Evolutionary conservation across 1,140 invertebrate genomes (phyloP).

Genomic region (Geopemphigus sp.): DNA sequence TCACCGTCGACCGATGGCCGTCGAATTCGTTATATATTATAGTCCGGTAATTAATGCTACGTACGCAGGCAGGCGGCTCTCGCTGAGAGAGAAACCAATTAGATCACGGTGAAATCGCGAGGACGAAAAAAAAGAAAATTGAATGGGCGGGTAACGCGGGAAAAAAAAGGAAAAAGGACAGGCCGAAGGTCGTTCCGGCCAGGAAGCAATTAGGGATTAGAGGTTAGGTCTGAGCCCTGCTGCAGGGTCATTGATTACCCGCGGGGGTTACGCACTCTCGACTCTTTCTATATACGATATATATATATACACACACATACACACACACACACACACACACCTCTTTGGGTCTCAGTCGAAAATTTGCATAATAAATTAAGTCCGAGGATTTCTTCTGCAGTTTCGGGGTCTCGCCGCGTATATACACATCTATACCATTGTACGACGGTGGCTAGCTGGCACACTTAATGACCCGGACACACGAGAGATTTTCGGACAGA

Average conservation of each 20-base stretch:
- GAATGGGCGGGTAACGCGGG: background rate
- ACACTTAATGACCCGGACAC: slow-evolving; percentile 48
- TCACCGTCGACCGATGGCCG: background rate
- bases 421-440: background rate
- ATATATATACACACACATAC: background rate
- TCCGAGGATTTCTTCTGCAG: slow-evolving; percentile 48
- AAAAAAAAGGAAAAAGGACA: slow-evolving; percentile 31
- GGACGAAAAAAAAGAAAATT: slow-evolving; percentile 33
- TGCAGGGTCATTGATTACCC: slow-evolving; percentile 44
- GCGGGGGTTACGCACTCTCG: slow-evolving; percentile 11
- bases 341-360: slow-evolving; percentile 20
- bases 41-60: slow-evolving; percentile 40
- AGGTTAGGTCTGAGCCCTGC: slow-evolving; percentile 43
- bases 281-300: background rate
- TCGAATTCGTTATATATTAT: background rate
- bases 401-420: slow-evolving; percentile 2
- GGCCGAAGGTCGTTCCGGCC: slow-evolving; percentile 45
- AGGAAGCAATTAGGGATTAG: slow-evolving; percentile 47
- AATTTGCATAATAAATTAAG: slow-evolving; percentile 50
- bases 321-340: background rate
- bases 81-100: slow-evolving; percentile 17
- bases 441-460: background rate
- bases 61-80: too few species aligned
- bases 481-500: slow-evolving; percentile 40
- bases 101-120: slow-evolving; percentile 43